Evolutionary conservation across 1,140 invertebrate species (phyloP), one percentile per base, ranked within the genome.

Genomic region (Drosophila aff.): DNA sequence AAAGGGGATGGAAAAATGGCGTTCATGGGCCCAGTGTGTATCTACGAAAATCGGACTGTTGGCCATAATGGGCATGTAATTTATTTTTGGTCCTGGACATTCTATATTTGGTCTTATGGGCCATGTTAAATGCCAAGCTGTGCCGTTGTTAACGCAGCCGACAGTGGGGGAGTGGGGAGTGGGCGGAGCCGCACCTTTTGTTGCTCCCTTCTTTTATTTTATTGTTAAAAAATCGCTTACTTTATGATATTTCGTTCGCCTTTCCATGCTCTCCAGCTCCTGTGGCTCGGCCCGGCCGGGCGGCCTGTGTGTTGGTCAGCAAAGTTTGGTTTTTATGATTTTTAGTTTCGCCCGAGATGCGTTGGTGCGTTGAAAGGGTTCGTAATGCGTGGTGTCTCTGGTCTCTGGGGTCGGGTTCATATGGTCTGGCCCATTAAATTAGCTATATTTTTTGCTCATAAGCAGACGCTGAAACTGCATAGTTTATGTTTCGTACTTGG

Each of bases 201-300:
- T 72, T 74, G 68, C 49, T 58, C 68, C 31, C 60, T 73, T 72
- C 66, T 43, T 61, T 74, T 61, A 73, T 74, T 61, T 74, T 74
- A 74, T 74, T 74, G 71, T 73, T 74, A 74, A 74, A 73, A 74
- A 74, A 74, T 74, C 68, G 71, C 68, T 74, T 74, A 69, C 55
- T 74, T 74, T 74, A 74, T 74, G 68, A 52, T 73, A 74, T 73
- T 74, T 50, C 41, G 55, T 43, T 73, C 38, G 71, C 68, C 71
- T 28, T 52, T 73, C 52, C 57, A 43, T 52, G 55, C 60, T 33
- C 31, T 71, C 36, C 69, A 16, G 50, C 43, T 49, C 47, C 28
- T 46, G 21, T 72, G 68, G 18, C 31, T 36, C 38, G 44, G 28
- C 13, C 52, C 9, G 31, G 18, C 2, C 31, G 31, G 31, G 31